Evolutionary conservation across 1,140 invertebrate species (phyloP), one percentile per base, ranked within the genome.

Genomic region (Hylyphantes graminicola): DNA sequence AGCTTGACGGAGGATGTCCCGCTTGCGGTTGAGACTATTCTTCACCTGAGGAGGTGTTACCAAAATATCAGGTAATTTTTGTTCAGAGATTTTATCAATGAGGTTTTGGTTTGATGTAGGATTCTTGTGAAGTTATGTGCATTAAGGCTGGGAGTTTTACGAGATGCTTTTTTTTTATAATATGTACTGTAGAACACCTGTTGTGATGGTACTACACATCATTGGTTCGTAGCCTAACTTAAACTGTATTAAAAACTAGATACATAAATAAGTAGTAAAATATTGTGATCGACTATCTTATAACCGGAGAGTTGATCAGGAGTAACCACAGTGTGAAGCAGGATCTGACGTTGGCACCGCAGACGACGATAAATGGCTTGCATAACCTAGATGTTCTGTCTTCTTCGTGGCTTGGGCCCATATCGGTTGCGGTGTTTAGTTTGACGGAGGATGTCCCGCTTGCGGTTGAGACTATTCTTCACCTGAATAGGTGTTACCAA

Each of bases 361-460:
- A 92, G 50, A 89, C 90, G 54, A 91, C 91, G 12, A 86, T 89
- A 9, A 89, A 91, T 86, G 89, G 91, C 87, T 86, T 92, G 7
- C 85, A 90, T 78, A 86, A 91, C 74, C 79, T 92, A 8, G 85
- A 88, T 65, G 86, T 89, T 21, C 75, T 92, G 15, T 87, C 88
- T 35, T 86, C 87, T 10, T 80, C 86, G 51, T 91, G 91, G 89
- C 82, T 89, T 59, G 92, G 92, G 6, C 91, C 91, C 0, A 88
- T 92, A 15, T 92, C 92, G 9, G 88, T 92, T 7, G 89, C 91
- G 11, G 89, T 93, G 4, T 93, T 92, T 87, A 90, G 90, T n/a
- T 88, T 89, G 55, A 88, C 89, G 59, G 77, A 87, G 21, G 89
- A 91, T 77, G 86, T 92, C 48, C 86, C 88, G 13, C 80, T 87